Conservation (phyloP, 53 echinoderm and acorn worm species). For the Holothuria scabra region DNA sequence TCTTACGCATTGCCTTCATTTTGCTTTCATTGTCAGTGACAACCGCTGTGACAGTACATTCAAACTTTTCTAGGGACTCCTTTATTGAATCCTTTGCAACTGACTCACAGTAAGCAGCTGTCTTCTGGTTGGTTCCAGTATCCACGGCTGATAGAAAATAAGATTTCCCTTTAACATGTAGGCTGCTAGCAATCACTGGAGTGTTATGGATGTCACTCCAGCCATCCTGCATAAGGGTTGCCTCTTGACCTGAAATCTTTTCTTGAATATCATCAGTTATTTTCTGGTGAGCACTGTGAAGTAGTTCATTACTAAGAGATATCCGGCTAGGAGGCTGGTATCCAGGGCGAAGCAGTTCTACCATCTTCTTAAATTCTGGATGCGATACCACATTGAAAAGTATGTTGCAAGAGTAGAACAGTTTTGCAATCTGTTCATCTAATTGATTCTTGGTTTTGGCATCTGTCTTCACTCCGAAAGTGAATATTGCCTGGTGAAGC, state of each 20-base stretch:
- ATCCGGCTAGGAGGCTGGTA: constrained; percentile 26
- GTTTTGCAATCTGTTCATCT: constrained; percentile 24
- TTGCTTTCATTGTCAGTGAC: constrained; percentile 39
- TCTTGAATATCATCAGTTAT: constrained; percentile 13
- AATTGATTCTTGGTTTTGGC: constrained; percentile 30
- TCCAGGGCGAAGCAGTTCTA: constrained; percentile 42
- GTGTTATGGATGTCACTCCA: constrained; percentile 53
- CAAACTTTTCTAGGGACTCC: constrained; percentile 13
- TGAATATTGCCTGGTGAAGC: neutral
- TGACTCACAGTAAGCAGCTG: constrained; percentile 26
- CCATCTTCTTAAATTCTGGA: constrained; percentile 40
- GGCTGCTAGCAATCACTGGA: constrained; percentile 30
- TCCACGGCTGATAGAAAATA: constrained; percentile 42
- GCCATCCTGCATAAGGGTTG: constrained; percentile 40
- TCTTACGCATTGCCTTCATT: constrained; percentile 3
- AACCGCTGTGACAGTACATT: constrained; percentile 30
- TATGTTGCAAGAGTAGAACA: constrained; percentile 39
- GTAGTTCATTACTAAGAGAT: constrained; percentile 30
- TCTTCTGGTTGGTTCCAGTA: constrained; percentile 33
- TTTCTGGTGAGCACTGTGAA: constrained; percentile 28
- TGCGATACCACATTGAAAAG: constrained; percentile 18
- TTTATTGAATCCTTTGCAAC: constrained; percentile 27
- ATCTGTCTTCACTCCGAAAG: constrained; percentile 31
- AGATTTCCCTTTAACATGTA: constrained; percentile 18
- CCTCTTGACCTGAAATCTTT: constrained; percentile 18